Evolutionary conservation across 2,113 vertebrate genomes (phyloP).

Genomic region (Struthidea cinerea): DNA sequence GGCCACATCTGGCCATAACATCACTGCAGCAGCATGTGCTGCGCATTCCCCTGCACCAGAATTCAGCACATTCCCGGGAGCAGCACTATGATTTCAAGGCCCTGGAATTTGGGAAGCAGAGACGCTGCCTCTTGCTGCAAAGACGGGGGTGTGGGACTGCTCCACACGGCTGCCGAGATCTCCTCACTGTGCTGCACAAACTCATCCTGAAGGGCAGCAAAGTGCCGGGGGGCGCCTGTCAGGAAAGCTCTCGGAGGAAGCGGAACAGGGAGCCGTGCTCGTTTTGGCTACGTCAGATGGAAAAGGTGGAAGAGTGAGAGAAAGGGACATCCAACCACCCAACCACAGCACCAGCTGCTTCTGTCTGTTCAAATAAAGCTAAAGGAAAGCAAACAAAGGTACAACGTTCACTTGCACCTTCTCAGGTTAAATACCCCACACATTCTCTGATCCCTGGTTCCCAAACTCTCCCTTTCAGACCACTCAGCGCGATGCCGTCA

Average conservation of each 20-base stretch:
- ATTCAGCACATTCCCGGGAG: background rate
- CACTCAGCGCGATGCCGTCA: accelerated
- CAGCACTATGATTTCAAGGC: conserved; percentile 15
- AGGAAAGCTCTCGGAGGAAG: background rate
- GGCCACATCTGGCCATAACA: conserved; percentile 16
- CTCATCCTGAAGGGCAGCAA: background rate
- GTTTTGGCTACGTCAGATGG: background rate
- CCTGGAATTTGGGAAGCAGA: conserved; percentile 34
- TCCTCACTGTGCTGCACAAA: background rate
- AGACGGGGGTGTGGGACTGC: background rate
- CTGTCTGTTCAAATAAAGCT: background rate
- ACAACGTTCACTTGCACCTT: background rate
- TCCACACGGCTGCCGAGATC: background rate
- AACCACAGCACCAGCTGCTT: background rate
- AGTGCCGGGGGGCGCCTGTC: background rate
- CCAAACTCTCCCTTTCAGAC: background rate
- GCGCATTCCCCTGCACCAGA: background rate
- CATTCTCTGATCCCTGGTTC: background rate
- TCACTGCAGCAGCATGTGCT: background rate
- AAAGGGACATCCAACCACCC: background rate
- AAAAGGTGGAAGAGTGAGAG: background rate
- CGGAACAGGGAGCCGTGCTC: accelerated
- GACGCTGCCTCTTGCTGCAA: background rate
- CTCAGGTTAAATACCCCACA: background rate
- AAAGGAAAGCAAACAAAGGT: background rate